Base-by-base conservation (phyloP, 2,113 vertebrate species). In the Anarrhichthys ocellatus region DNA sequence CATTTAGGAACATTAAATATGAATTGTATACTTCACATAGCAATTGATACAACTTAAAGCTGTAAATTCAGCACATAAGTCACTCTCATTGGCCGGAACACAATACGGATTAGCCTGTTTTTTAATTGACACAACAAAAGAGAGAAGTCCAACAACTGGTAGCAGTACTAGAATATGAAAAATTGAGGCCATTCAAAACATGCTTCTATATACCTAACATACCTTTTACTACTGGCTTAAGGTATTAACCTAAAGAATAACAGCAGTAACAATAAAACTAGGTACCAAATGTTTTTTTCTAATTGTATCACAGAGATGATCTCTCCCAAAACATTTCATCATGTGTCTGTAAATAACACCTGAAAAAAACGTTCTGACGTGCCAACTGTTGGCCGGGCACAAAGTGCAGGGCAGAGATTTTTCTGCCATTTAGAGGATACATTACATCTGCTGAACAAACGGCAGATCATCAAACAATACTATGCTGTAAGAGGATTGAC, bases 341-440 rank as follows among this genome's bases (percentile, higher is more conserved):
- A 44, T 1, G 4, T 38, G 3, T 40, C 58, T 61, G 56, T 46
- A 29, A 56, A 58, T 42, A 8, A 46, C 14, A 14, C 29, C 56
- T 61, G 9, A 52, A 62, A 54, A 24, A 44, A 20, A 2, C 54
- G 5, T 17, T 8, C 22, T 18, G 59, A 34, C 7, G 6, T 2
- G 13, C 20, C 5, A 59, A 36, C 20, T 32, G 27, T 38, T 61
- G 40, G 14, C 36, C 17, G 2, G 48, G 8, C 68, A 65, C 63
- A 2, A 2, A 77, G 79, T 1, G 5, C 66, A 70, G 36, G 24
- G 73, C 82, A 80, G 69, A 87, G 87, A 89, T 78, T 90, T 34
- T 72, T 82, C 58, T 70, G 68, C 38, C 56, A 48, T 61, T 86
- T 42, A 71, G 34, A 56, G 42, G 58, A 81, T 87, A 89, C 50